Conservation (phyloP, 2,797 vertebrate species). For the Scolopax bukidnonensis region DNA sequence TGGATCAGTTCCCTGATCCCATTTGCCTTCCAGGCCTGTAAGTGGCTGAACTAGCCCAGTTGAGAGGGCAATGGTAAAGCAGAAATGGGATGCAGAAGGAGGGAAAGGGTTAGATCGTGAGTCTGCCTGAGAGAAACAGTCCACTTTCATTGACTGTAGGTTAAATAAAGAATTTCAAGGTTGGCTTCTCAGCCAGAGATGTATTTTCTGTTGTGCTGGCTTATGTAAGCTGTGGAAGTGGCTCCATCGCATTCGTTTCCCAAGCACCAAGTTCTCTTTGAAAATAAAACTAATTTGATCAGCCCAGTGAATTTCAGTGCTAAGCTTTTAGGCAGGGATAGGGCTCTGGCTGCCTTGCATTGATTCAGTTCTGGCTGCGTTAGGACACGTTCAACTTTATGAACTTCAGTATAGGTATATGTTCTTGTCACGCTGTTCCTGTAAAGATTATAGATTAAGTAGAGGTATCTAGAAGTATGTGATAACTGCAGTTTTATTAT, state of each 20-base stretch:
- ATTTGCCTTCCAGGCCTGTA: neutral
- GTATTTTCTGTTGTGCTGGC: neutral
- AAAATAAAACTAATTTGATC: neutral
- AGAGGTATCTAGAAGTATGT: neutral
- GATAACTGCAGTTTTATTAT: neutral
- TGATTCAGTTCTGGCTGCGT: neutral
- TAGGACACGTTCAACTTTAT: neutral
- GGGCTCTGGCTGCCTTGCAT: neutral
- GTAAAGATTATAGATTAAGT: conserved; percentile 52
- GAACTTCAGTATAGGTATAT: neutral
- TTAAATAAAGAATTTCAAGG: neutral
- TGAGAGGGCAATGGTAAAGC: neutral
- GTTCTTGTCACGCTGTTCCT: neutral
- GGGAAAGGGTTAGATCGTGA: neutral
- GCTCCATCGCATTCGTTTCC: neutral
- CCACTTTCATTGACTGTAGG: neutral
- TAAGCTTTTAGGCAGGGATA: neutral
- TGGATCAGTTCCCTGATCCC: neutral
- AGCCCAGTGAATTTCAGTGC: neutral
- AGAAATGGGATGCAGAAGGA: neutral
- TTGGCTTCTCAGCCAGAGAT: neutral
- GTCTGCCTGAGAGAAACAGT: neutral
- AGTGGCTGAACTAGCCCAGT: neutral
- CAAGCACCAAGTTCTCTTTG: neutral
- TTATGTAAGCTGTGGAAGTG: neutral